These are phyloP conservation scores for Hymenochirus boettgeri DNA, from an alignment of 2,113 vertebrate species.

Conservation along the genomic window DNA sequence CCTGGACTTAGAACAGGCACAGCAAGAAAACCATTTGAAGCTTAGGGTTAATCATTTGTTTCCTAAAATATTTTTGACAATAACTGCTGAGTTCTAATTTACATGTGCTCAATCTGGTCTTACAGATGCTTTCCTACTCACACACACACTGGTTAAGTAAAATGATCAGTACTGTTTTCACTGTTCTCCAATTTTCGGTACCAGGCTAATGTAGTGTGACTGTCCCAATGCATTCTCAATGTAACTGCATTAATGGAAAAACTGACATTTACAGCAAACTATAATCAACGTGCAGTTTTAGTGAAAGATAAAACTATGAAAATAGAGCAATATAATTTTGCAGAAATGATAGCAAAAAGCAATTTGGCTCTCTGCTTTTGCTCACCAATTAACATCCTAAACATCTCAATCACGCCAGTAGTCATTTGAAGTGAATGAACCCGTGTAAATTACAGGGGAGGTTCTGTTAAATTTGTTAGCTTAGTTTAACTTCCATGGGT, in stretches of 20 bases:
- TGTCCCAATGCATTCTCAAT: slow-evolving; percentile 38
- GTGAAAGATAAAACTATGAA: slow-evolving; percentile 32
- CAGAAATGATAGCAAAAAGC: slow-evolving; percentile 26
- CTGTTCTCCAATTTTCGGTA: slow-evolving; percentile 34
- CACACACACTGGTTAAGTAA: slow-evolving; percentile 31
- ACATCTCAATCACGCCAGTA: not conserved
- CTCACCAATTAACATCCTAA: slow-evolving; percentile 27
- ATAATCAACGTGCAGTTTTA: slow-evolving; percentile 37
- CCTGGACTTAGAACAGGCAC: too few relatives aligned
- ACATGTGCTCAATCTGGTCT: slow-evolving; percentile 14
- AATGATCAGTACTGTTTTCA: slow-evolving; percentile 42
- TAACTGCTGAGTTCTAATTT: too few relatives aligned
- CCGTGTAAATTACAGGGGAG: slow-evolving; percentile 16
- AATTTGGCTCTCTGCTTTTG: slow-evolving; percentile 20
- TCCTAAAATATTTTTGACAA: too few relatives aligned
- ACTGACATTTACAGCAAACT: slow-evolving; percentile 39
- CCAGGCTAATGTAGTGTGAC: slow-evolving; percentile 39
- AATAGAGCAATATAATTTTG: slow-evolving; percentile 36
- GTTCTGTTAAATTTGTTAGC: not conserved
- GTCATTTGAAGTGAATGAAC: slow-evolving; percentile 5
- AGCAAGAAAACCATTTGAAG: too few relatives aligned
- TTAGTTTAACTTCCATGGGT: too few relatives aligned
- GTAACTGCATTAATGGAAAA: slow-evolving; percentile 40
- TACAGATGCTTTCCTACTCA: slow-evolving; percentile 18
- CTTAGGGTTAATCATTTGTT: too few relatives aligned